phyloP scores from a whole-genome alignment of 2,113 vertebrate species.

The Bubo bubo region DNA sequence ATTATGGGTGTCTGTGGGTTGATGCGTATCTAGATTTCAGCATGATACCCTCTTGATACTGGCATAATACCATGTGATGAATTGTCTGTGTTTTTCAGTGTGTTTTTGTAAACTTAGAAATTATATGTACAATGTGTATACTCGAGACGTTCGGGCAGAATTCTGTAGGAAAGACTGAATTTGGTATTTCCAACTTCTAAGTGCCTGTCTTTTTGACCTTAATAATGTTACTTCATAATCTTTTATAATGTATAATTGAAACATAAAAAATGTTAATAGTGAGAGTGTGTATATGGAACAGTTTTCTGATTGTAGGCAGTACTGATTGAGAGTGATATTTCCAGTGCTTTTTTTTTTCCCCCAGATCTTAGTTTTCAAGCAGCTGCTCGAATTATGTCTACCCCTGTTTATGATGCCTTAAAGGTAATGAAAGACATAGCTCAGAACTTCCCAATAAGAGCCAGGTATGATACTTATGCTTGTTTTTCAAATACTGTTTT shows the following conservation, averaged over 20 bases:
- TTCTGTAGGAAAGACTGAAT: neutral
- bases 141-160: neutral
- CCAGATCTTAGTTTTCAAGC: slow-evolving; percentile 96
- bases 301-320: neutral
- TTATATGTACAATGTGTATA: neutral
- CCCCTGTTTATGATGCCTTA: slow-evolving; percentile 87
- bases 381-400: slow-evolving; percentile 86
- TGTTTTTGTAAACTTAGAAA: neutral
- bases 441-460: slow-evolving; percentile 95
- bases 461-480: slow-evolving; percentile 81
- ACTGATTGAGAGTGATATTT: neutral
- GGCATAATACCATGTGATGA: fast-evolving
- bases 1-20: neutral
- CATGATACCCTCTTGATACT: neutral
- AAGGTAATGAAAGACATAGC: slow-evolving; percentile 92
- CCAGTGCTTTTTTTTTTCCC: neutral
- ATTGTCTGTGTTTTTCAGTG: neutral
- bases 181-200: neutral
- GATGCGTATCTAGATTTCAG: neutral
- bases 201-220: neutral
- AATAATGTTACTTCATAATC: neutral
- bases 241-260: neutral
- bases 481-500: neutral
- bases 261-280: neutral
- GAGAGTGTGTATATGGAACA: neutral